phyloP scores from a whole-genome alignment of 2,113 vertebrate species.

The Craseonycteris thonglongyai region DNA sequence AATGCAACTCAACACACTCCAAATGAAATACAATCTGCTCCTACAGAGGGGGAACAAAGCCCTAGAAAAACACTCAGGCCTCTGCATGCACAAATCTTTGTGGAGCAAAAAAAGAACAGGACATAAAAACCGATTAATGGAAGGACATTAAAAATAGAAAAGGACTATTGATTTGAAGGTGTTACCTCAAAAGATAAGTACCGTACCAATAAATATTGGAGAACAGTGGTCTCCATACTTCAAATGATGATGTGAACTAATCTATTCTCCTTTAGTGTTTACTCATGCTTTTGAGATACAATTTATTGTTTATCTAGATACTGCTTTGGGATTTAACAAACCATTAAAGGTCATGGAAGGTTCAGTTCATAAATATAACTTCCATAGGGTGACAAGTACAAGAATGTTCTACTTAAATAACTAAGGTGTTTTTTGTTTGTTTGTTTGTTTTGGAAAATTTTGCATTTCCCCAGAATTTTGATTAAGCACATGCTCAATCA shows the following conservation, averaged over 20 bases:
- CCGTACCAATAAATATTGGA: conserved; percentile 65
- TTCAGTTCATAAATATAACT: conserved; percentile 13
- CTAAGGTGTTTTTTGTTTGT: background rate
- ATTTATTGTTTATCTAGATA: conserved; percentile 45
- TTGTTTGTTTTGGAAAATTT: background rate
- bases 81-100: conserved; percentile 62
- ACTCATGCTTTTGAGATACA: conserved; percentile 61
- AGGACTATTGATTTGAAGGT: conserved; percentile 76
- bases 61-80: conserved; percentile 70
- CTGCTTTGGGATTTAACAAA: conserved; percentile 63
- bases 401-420: conserved; percentile 12
- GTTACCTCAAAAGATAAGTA: conserved; percentile 60
- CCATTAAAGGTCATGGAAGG: conserved; percentile 14
- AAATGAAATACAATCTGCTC: conserved; percentile 67
- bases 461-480: conserved; percentile 17
- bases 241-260: conserved; percentile 31
- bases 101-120: conserved; percentile 69
- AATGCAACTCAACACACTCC: conserved; percentile 42
- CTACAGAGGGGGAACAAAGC: background rate
- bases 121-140: conserved; percentile 68
- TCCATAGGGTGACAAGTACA: background rate
- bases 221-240: conserved; percentile 38
- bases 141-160: conserved; percentile 81
- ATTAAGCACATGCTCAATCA: background rate
- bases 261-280: conserved; percentile 49